These are phyloP conservation scores for Melanotaenia trifasciata DNA, from an alignment of 2,797 vertebrate species.

Conservation along the genomic window DNA sequence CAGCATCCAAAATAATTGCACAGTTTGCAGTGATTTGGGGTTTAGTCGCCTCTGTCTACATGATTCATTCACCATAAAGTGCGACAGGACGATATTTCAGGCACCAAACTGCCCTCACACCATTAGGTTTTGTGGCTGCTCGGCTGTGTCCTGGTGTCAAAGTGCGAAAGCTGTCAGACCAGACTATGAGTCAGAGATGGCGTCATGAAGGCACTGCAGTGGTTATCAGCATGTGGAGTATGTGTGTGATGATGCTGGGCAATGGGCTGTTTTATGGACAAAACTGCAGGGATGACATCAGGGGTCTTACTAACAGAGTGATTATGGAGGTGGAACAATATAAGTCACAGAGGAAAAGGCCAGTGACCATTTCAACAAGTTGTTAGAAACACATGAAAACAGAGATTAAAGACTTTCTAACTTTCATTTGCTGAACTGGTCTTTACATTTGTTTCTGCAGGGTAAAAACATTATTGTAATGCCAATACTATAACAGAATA, in stretches of 20 bases:
- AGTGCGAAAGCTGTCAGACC: conserved; percentile 56
- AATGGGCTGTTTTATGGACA: conserved; percentile 59
- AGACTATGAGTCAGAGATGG: conserved; percentile 63
- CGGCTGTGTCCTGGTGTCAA: conserved; percentile 44
- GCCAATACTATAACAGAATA: no score
- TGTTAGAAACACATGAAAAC: neutral
- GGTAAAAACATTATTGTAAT: no score
- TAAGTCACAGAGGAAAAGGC: conserved; percentile 8
- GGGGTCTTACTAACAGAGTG: conserved; percentile 15
- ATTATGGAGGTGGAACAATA: conserved; percentile 30
- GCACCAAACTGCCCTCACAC: conserved; percentile 23
- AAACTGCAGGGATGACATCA: conserved; percentile 28
- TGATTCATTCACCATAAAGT: conserved; percentile 60
- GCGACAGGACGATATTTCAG: conserved; percentile 34
- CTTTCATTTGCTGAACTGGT: neutral
- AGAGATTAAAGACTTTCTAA: no score
- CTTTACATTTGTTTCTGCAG: neutral
- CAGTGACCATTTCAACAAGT: neutral
- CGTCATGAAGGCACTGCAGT: conserved; percentile 51
- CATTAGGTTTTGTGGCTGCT: conserved; percentile 40
- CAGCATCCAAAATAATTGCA: conserved; percentile 27
- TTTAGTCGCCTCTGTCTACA: conserved; percentile 20
- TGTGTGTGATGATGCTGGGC: conserved; percentile 33
- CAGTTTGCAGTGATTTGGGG: conserved; percentile 28
- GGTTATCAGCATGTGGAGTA: conserved; percentile 29